These are phyloP conservation scores for Lagria hirta DNA, from an alignment of 2,888 invertebrate species.

Conservation along the genomic window DNA sequence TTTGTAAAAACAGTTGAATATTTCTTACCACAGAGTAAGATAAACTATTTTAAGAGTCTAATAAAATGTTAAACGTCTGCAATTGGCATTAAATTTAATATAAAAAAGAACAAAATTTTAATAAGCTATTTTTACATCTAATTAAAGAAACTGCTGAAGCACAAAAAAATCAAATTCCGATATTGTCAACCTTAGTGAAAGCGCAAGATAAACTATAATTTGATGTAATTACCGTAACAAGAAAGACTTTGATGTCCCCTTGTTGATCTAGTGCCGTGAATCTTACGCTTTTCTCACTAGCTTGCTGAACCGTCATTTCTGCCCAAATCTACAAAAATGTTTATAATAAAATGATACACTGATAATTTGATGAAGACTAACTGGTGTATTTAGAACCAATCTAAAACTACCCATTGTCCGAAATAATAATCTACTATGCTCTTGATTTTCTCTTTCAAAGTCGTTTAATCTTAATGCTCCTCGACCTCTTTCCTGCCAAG, in stretches of 20 bases:
- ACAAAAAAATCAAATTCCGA: too few relatives aligned
- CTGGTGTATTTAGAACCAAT: conserved; percentile 89
- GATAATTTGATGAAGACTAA: conserved; percentile 45
- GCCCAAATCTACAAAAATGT: conserved; percentile 69
- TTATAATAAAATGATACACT: conserved; percentile 12
- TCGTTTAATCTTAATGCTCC: conserved; percentile 89
- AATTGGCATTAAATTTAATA: conserved; percentile 33
- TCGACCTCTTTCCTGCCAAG: conserved; percentile 90
- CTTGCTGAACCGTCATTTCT: conserved; percentile 87
- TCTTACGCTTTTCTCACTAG: conserved; percentile 83
- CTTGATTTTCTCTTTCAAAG: conserved; percentile 53
- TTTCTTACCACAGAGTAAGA: too few relatives aligned
- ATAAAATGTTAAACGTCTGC: too few relatives aligned
- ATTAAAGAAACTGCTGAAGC: too few relatives aligned
- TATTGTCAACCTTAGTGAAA: too few relatives aligned
- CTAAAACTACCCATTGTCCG: conserved; percentile 86
- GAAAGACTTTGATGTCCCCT: conserved; percentile 82
- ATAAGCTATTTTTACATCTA: too few relatives aligned
- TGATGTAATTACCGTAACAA: conserved; percentile 81
- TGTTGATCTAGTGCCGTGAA: conserved; percentile 84
- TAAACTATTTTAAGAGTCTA: too few relatives aligned
- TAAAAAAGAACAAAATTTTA: too few relatives aligned
- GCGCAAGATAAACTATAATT: too few relatives aligned
- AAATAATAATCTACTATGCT: conserved; percentile 80
- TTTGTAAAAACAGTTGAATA: too few relatives aligned